phyloP scores from a whole-genome alignment of 1,140 invertebrate species.

The Nymphalis io region DNA sequence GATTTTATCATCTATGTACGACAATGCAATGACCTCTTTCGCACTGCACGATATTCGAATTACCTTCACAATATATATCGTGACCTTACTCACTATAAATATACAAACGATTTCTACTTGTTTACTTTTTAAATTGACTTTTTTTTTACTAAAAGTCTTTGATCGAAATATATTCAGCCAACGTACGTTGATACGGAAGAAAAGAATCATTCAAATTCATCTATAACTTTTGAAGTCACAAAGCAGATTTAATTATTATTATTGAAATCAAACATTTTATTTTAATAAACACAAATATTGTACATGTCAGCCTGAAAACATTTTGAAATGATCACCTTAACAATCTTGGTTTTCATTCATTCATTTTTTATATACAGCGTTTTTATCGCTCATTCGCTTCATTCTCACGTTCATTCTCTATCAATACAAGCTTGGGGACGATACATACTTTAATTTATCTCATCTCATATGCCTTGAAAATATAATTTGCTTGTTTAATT shows the following conservation, averaged over 20 bases:
- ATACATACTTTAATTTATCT: neutral
- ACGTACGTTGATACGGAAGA: neutral
- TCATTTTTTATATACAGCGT: neutral
- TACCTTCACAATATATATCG: neutral
- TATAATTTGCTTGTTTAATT: constrained; percentile 1
- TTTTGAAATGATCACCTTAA: neutral
- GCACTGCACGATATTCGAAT: constrained; percentile 27
- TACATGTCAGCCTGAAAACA: neutral
- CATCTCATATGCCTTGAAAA: neutral
- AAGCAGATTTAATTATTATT: neutral
- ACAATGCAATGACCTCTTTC: constrained; percentile 47
- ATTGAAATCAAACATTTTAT: neutral
- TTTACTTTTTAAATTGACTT: neutral
- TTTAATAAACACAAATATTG: neutral
- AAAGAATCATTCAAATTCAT: neutral
- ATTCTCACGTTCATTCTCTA: constrained; percentile 1
- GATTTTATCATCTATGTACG: constrained; percentile 6
- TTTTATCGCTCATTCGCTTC: constrained; percentile 5
- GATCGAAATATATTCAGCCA: neutral
- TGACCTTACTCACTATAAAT: neutral
- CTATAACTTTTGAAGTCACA: constrained; percentile 23
- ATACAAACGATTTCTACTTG: neutral
- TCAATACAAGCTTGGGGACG: constrained; percentile 2
- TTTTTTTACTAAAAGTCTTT: neutral
- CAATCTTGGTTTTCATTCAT: neutral